A percentile compares a stretch with the other conserved stretches of the same genome.
These are phyloP conservation scores for Struthio camelus DNA, from an alignment of 2,113 vertebrate genomes.

Conservation along the genomic window DNA sequence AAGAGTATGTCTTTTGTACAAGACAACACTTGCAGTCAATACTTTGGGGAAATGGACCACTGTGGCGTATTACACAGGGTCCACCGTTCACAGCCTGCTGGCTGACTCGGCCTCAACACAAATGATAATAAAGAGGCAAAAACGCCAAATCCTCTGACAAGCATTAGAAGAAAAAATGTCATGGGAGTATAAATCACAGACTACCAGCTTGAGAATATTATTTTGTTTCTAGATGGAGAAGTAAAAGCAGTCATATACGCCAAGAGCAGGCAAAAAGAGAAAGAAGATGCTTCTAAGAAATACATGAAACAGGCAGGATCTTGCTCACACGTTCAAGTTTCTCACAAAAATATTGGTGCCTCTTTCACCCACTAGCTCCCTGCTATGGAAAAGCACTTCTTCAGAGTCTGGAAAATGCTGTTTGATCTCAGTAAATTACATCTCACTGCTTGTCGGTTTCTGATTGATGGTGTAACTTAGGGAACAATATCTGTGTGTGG, in stretches of 20 bases:
- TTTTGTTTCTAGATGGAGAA: background rate
- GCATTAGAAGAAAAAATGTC: background rate
- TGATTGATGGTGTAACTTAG: conserved; percentile 74
- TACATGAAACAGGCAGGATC: background rate
- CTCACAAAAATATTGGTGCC: conserved; percentile 11
- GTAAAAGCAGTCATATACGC: background rate
- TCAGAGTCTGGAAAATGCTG: conserved; percentile 67
- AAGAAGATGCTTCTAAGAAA: background rate
- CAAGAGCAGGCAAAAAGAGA: background rate
- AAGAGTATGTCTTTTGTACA: background rate
- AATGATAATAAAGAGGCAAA: background rate
- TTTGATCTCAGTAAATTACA: conserved; percentile 73
- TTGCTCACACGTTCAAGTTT: background rate
- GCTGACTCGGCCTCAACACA: background rate
- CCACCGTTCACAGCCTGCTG: background rate
- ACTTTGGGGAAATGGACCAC: rapidly evolving
- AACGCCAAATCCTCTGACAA: background rate
- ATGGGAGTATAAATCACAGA: rapidly evolving
- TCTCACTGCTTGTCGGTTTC: conserved; percentile 65
- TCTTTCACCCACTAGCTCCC: conserved; percentile 24
- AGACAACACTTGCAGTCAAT: background rate
- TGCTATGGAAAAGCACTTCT: conserved; percentile 70
- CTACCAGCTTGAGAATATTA: background rate
- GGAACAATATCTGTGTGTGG: conserved; percentile 73
- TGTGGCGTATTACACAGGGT: background rate